Evolutionary conservation across 2,113 vertebrate species (phyloP), one percentile per base, ranked within the genome.

Genomic region (Seriola aureovittata): DNA sequence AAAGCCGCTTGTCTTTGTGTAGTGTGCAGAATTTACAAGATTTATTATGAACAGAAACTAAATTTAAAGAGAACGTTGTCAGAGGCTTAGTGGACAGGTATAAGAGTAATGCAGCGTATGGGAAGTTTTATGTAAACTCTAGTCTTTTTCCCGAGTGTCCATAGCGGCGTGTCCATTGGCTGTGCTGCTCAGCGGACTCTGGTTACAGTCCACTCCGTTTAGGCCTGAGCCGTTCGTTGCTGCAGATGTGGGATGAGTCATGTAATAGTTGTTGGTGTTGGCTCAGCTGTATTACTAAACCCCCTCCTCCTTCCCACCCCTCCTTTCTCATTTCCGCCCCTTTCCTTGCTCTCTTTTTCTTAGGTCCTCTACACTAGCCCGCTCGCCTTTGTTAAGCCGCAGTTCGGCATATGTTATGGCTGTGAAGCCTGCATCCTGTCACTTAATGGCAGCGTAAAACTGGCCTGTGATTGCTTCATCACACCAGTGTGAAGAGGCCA

Each of bases 181-280:
- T 78, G 25, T 34, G 50, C 57, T 42, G 9, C 71, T 76, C 70
- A 40, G 70, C 10, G 23, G 55, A 48, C 52, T 70, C 68, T 68
- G 52, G 70, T 89, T 83, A 68, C 60, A 72, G 85, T 85, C 78
- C 75, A 87, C 76, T 80, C 60, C 42, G 71, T 81, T 66, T 55
- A 79, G 78, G 62, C 69, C 38, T 0, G 42, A 63, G 69, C 74
- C 76, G 58, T 77, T 81, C 8, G 10, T 16, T 67, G 80, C 74
- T 85, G 88, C 93, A 94, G 92, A 92, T 93, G 91, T 91, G 81
- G 81, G 81, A 91, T 94, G 92, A 93, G 82, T 94, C 92, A 93
- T 92, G 88, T 90, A 91, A 93, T 91, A 80, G 87, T 90, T 93
- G 94, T 91, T 94, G 82, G 75, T 92, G 78, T 93, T 94, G 91